A percentile compares a stretch with the other conserved stretches of the same genome.
phyloP scores from a whole-genome alignment of 1,140 invertebrate genomes.

The Drosophila ambigua region DNA sequence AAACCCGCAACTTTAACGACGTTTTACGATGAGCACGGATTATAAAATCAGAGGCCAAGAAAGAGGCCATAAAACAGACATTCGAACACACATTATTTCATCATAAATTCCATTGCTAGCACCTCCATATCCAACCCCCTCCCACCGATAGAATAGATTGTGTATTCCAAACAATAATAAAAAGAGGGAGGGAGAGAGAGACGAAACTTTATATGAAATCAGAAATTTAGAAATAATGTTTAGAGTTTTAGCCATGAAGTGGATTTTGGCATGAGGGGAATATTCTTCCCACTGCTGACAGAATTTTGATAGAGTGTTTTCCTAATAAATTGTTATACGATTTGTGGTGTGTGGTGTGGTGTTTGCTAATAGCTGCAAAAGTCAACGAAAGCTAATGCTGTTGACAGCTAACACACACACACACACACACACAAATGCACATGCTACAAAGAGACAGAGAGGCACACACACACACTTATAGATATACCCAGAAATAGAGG shows the following conservation, averaged over 20 bases:
- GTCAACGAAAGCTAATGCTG: conserved; percentile 59
- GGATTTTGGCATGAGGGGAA: conserved; percentile 7
- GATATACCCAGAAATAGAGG: background rate
- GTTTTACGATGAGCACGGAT: conserved; percentile 25
- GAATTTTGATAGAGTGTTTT: conserved; percentile 32
- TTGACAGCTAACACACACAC: conserved; percentile 30
- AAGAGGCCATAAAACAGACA: conserved; percentile 36
- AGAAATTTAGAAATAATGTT: conserved; percentile 24
- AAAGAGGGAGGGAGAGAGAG: conserved; percentile 1
- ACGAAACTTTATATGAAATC: conserved; percentile 27
- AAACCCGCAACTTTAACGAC: conserved; percentile 56
- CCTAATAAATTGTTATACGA: conserved; percentile 58
- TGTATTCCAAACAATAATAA: conserved; percentile 3
- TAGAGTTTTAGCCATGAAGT: conserved; percentile 17
- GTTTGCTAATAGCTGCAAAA: conserved; percentile 56
- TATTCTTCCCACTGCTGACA: background rate
- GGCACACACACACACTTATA: conserved; percentile 6
- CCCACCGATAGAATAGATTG: conserved; percentile 7
- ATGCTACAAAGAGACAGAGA: background rate
- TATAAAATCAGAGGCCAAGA: conserved; percentile 36
- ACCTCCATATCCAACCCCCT: background rate
- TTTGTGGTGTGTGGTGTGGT: conserved; percentile 43
- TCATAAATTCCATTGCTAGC: background rate
- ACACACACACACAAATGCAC: background rate
- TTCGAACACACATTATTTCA: conserved; percentile 11